A percentile compares a stretch with the other conserved stretches of the same genome.
Evolutionary conservation across 2,888 invertebrate genomes (phyloP).

Genomic region (Pedicia rivosa): DNA sequence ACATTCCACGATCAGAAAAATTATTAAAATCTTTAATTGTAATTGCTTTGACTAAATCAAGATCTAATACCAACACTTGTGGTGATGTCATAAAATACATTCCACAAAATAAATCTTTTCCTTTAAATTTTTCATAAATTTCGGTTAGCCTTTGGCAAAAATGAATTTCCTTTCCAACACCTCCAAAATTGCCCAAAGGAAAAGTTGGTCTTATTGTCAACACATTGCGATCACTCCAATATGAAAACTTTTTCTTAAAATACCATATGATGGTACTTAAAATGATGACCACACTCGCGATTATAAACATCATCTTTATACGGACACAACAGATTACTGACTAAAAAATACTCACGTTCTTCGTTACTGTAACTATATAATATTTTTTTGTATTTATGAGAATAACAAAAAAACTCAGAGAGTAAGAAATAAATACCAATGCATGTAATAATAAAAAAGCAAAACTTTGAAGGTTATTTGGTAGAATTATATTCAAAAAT

Average conservation of each 20-base stretch:
- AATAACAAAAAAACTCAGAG: no score
- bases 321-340: no score
- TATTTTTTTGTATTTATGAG: no score
- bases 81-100: constrained; percentile 22
- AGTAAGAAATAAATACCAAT: no score
- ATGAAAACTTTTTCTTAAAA: constrained; percentile 5
- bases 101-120: constrained; percentile 22
- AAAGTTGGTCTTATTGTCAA: constrained; percentile 9
- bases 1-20: constrained; percentile 25
- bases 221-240: constrained; percentile 11
- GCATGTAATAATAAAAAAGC: no score
- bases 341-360: no score
- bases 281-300: no score
- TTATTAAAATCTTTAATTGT: constrained; percentile 20
- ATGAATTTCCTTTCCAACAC: constrained; percentile 3
- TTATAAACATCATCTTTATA: no score
- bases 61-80: constrained; percentile 20
- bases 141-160: constrained; percentile 1
- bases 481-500: no score
- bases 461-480: no score
- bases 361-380: no score
- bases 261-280: no score
- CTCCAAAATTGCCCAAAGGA: constrained; percentile 11
- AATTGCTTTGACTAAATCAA: constrained; percentile 22
- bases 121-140: constrained; percentile 18